Conservation (phyloP, 2,797 vertebrate species). For the Gambusia yucatana region DNA sequence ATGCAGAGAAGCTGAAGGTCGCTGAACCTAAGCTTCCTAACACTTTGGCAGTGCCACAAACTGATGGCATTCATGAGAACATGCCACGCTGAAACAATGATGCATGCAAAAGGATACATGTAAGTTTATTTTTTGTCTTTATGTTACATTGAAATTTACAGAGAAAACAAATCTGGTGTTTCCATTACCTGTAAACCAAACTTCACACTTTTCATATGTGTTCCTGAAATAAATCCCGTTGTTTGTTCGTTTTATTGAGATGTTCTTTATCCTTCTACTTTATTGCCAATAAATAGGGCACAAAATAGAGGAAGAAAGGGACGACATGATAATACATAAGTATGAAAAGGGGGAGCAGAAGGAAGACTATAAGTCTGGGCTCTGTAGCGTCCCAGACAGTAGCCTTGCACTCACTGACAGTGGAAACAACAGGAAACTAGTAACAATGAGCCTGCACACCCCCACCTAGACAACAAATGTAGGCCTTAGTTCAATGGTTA, state of each 20-base stretch:
- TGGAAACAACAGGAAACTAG: conserved; percentile 76
- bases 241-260: not conserved
- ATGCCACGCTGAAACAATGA: not conserved
- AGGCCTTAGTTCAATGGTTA: conserved; percentile 23
- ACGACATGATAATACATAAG: not conserved
- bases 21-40: not conserved
- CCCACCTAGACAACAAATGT: conserved; percentile 23
- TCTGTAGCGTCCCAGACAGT: conserved; percentile 26
- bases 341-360: not conserved
- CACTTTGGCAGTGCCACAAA: not conserved
- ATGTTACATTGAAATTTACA: not conserved
- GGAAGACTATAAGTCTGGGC: conserved; percentile 9
- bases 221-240: not conserved
- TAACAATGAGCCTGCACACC: conserved; percentile 68
- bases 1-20: not conserved
- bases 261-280: not conserved
- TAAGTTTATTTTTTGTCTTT: not conserved
- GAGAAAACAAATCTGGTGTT: not conserved
- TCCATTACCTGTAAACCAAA: not conserved
- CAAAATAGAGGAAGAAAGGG: not conserved
- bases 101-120: not conserved
- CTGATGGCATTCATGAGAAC: not conserved
- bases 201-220: not conserved
- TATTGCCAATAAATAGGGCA: not conserved
- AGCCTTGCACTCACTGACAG: conserved; percentile 44